Percentiles rank a stretch among this genome's conserved stretches.
Conservation (phyloP, 2,888 invertebrate genomes). For the Leistus spinibarbis region DNA sequence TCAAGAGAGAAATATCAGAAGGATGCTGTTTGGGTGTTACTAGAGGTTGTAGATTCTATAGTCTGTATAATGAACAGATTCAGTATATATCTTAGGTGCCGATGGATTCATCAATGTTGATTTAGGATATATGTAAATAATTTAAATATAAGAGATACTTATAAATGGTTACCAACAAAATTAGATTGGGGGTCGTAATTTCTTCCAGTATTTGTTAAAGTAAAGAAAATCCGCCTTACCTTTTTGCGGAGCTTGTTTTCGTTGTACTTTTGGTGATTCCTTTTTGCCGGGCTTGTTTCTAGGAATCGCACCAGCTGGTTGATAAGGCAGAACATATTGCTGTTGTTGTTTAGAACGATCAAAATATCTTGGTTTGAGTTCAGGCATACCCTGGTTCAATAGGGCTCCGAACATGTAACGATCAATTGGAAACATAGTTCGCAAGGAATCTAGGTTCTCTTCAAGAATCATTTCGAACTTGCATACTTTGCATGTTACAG, state of each 20-base stretch:
- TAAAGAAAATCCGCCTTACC: neutral
- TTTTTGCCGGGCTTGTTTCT: neutral
- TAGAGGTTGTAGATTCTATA: too few relatives aligned
- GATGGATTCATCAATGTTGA: too few relatives aligned
- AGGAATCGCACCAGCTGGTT: constrained; percentile 11
- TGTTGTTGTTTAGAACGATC: neutral
- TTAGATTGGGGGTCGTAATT: too few relatives aligned
- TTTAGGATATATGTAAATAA: too few relatives aligned
- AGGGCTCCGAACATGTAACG: constrained; percentile 51
- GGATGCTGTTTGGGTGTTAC: too few relatives aligned
- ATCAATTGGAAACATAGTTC: constrained; percentile 53
- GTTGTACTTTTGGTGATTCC: neutral
- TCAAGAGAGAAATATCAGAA: too few relatives aligned
- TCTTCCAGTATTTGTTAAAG: too few relatives aligned
- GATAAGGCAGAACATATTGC: neutral
- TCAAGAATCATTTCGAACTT: constrained; percentile 50
- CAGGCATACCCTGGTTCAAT: neutral
- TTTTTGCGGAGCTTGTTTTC: neutral
- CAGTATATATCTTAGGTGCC: too few relatives aligned
- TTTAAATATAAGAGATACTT: too few relatives aligned
- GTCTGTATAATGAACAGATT: too few relatives aligned
- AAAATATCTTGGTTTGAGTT: neutral
- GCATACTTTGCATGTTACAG: constrained; percentile 60
- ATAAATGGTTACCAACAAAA: too few relatives aligned
- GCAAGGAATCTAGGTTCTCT: constrained; percentile 43